These are phyloP conservation scores for Dione vanillae DNA, from an alignment of 2,888 invertebrate species.

Conservation along the genomic window DNA sequence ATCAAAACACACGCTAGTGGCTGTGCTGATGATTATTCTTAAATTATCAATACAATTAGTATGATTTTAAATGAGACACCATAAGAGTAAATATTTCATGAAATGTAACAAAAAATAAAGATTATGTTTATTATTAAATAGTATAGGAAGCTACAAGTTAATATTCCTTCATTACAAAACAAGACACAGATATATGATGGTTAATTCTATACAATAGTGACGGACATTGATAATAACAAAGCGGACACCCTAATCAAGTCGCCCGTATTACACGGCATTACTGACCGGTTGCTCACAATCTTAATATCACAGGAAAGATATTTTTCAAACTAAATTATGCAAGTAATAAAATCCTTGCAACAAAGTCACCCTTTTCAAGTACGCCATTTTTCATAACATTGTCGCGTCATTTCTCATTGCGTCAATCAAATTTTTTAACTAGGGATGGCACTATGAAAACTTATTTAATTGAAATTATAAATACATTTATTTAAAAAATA, in stretches of 20 bases:
- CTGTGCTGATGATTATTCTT: too few species aligned
- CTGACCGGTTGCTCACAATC: conserved; percentile 64
- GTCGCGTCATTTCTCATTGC: conserved; percentile 83
- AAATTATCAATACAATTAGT: too few species aligned
- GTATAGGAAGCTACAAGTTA: neutral
- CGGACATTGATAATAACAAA: conserved; percentile 54
- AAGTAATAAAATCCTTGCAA: conserved; percentile 76
- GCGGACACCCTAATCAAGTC: conserved; percentile 71
- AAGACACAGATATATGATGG: conserved; percentile 75
- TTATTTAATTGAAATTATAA: neutral
- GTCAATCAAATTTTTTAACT: conserved; percentile 70
- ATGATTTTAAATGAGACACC: too few species aligned
- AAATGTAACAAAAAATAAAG: neutral
- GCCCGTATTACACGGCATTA: conserved; percentile 51
- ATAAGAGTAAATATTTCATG: too few species aligned
- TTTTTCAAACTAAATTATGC: conserved; percentile 74
- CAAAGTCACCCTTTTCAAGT: conserved; percentile 67
- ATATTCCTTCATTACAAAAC: conserved; percentile 53
- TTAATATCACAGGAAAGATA: conserved; percentile 17
- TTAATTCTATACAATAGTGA: conserved; percentile 54
- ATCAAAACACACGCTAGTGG: conserved; percentile 27
- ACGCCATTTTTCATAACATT: conserved; percentile 82
- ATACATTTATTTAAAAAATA: too few species aligned
- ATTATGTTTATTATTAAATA: neutral
- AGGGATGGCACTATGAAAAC: conserved; percentile 64